A percentile compares a stretch with the other conserved stretches of the same genome.
These are phyloP conservation scores for Noctua comes DNA, from an alignment of 2,888 invertebrate species.

Conservation along the genomic window DNA sequence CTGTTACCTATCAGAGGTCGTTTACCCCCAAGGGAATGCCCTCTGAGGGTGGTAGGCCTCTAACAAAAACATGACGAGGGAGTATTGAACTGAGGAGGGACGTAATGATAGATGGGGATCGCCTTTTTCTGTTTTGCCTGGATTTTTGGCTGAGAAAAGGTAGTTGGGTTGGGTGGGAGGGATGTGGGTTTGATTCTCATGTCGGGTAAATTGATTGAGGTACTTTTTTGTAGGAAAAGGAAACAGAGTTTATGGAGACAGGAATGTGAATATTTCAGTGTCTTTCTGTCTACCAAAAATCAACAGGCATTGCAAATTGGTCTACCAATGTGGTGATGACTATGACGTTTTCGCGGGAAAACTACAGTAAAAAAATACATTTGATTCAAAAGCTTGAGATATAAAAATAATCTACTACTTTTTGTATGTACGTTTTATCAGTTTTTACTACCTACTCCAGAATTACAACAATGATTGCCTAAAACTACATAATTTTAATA, in stretches of 20 bases:
- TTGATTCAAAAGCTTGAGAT: background rate
- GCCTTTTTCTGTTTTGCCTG: slow-evolving; percentile 2
- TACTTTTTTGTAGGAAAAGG: background rate
- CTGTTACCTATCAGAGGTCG: slow-evolving; percentile 54
- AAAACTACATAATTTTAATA: slow-evolving; percentile 1
- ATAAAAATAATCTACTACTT: background rate
- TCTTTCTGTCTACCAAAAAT: too few species aligned
- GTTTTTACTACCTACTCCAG: background rate
- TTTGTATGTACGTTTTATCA: background rate
- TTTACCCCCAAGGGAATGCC: slow-evolving; percentile 53
- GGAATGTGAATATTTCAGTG: background rate
- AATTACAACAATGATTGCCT: too few species aligned
- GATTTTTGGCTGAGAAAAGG: slow-evolving; percentile 2
- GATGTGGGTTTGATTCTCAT: background rate
- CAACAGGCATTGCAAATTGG: background rate
- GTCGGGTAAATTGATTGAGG: background rate
- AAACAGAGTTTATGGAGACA: background rate
- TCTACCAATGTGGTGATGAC: background rate
- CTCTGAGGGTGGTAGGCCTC: slow-evolving; percentile 54
- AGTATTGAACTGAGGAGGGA: slow-evolving; percentile 35
- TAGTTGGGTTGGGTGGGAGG: background rate
- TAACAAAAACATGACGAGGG: slow-evolving; percentile 48
- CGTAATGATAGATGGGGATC: slow-evolving; percentile 29
- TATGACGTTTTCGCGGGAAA: background rate
- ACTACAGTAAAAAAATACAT: background rate